Percentiles rank a stretch among this genome's conserved stretches.
phyloP scores from a whole-genome alignment of 2,888 invertebrate genomes.

The Strigamia transsilvanica region DNA sequence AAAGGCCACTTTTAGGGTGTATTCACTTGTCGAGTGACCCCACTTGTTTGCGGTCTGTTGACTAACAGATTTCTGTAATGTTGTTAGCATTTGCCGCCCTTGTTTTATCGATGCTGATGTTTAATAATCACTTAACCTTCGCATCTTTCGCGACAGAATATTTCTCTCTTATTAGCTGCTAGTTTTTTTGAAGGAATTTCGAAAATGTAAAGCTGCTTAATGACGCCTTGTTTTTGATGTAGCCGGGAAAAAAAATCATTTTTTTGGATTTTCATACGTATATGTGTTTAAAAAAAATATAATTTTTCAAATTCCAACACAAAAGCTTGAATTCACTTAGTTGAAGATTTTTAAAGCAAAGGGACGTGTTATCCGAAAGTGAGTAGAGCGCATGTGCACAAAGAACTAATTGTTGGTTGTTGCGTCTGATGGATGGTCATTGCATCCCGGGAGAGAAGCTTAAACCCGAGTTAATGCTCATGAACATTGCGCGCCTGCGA shows the following conservation, averaged over 20 bases:
- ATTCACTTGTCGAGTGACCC: constrained; percentile 9
- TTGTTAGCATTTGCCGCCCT: not conserved
- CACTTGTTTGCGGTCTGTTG: constrained; percentile 9
- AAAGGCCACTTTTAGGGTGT: not conserved
- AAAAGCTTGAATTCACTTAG: not conserved
- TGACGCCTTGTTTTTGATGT: no score
- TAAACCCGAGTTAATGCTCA: constrained; percentile 48
- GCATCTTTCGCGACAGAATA: not conserved
- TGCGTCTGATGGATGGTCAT: constrained; percentile 44
- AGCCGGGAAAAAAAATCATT: not conserved
- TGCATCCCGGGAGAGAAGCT: constrained; percentile 40
- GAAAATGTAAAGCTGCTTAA: no score
- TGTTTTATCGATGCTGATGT: constrained; percentile 20
- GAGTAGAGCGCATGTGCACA: constrained; percentile 35
- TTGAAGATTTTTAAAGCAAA: not conserved
- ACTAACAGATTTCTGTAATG: constrained; percentile 9
- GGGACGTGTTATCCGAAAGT: not conserved
- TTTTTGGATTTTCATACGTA: not conserved
- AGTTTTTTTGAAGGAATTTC: no score
- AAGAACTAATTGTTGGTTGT: constrained; percentile 47
- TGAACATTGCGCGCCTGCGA: constrained; percentile 41
- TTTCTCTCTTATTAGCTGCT: not conserved
- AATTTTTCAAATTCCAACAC: not conserved
- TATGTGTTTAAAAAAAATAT: not conserved
- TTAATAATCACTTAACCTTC: constrained; percentile 15